Percentiles rank a stretch among this genome's conserved stretches.
These are phyloP conservation scores for Microplitis demolitor DNA, from an alignment of 1,140 invertebrate genomes.

Conservation along the genomic window DNA sequence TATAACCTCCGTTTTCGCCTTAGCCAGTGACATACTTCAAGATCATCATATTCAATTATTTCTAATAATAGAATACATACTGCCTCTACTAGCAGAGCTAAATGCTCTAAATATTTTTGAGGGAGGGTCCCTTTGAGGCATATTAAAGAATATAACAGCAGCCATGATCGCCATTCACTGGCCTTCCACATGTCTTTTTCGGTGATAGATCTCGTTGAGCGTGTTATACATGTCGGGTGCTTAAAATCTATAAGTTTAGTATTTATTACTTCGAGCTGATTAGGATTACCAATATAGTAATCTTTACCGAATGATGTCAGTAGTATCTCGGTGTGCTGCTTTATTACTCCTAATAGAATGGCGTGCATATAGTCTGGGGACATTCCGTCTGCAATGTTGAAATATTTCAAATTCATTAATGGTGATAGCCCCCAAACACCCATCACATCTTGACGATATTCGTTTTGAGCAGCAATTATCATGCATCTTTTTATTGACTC, in stretches of 20 bases:
- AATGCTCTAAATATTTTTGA: constrained; percentile 16
- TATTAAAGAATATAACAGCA: constrained; percentile 15
- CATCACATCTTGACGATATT: background rate
- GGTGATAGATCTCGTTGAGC: background rate
- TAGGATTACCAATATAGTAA: constrained; percentile 29
- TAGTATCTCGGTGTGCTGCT: background rate
- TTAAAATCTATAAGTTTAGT: constrained; percentile 5
- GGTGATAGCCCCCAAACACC: constrained; percentile 14
- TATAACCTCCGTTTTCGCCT: too few species aligned
- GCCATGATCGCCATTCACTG: background rate
- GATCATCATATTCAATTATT: background rate
- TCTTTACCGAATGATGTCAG: background rate
- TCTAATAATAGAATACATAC: constrained; percentile 18
- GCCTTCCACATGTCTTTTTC: constrained; percentile 22
- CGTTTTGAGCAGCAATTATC: background rate
- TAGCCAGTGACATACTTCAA: too few species aligned
- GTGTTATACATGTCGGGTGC: constrained; percentile 5
- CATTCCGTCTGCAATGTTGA: constrained; percentile 31
- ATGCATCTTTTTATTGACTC: constrained; percentile 25
- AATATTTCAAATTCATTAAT: constrained; percentile 19
- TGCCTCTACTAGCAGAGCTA: constrained; percentile 5
- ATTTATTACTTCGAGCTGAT: constrained; percentile 17
- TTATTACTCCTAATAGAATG: constrained; percentile 3
- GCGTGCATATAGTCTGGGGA: constrained; percentile 30
- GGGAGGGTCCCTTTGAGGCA: constrained; percentile 13